phyloP scores from a whole-genome alignment of 2,797 vertebrate species.

The Pantherophis alleghaniensis region DNA sequence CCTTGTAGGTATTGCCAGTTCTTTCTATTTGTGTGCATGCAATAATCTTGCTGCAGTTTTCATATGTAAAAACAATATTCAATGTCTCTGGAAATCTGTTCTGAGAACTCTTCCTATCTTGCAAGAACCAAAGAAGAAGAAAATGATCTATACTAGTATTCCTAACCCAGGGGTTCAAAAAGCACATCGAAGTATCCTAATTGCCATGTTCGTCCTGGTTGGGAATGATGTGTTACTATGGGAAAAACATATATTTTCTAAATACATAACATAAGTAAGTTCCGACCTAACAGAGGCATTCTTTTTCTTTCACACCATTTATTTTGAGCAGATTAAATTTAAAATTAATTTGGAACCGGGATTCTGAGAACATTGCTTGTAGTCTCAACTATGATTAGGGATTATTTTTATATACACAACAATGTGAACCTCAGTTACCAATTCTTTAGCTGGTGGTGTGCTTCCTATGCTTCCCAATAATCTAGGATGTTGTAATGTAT shows the following conservation, averaged over 20 bases:
- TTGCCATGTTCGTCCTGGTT: neutral
- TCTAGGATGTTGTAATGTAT: too few relatives aligned
- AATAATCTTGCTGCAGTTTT: neutral
- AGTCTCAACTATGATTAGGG: neutral
- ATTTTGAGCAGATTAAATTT: neutral
- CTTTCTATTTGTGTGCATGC: neutral
- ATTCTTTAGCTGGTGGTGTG: too few relatives aligned
- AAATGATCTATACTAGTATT: neutral
- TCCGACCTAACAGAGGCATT: neutral
- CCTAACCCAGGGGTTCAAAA: neutral
- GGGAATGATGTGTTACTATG: neutral
- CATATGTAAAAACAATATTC: neutral
- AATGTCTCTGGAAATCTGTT: neutral
- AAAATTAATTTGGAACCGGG: neutral
- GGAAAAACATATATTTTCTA: neutral
- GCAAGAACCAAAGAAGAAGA: neutral
- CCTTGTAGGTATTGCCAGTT: neutral
- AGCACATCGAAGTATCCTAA: neutral
- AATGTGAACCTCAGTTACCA: too few relatives aligned
- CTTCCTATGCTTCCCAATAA: too few relatives aligned
- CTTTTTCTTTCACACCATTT: neutral
- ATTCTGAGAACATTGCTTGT: neutral
- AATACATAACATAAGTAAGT: neutral
- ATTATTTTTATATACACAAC: neutral
- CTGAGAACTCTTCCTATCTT: neutral